Evolutionary conservation across 1,140 invertebrate species (phyloP), one percentile per base, ranked within the genome.

Genomic region (Drosophila dunni): DNA sequence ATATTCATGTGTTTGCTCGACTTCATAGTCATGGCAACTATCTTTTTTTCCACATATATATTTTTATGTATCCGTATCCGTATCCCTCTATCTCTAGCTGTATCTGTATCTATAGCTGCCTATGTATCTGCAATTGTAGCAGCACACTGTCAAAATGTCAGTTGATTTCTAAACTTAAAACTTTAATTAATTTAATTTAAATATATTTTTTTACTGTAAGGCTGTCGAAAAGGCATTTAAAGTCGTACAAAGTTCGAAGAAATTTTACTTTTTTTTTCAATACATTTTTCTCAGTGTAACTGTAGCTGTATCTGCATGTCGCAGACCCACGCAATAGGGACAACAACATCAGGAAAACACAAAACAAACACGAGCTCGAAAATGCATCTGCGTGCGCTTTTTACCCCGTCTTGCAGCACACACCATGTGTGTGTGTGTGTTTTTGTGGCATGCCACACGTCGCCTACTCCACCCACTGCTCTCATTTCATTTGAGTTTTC

Each of bases 341-440:
- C 66, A 63, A 71, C 69, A 65, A 71, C 69, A 65, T 64, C 61
- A 57, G 42, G 40, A 36, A 46, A 42, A 62, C 34, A 11, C 17
- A 62, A 42, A 11, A 50, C 38, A 69, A 63, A 75, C 79, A 81
- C 70, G 79, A 62, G 70, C 75, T 77, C 60, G 46, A 38, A 83
- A 86, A 86, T 86, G 82, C 82, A 86, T 86, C 82, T 86, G 82
- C 82, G 69, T 80, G 73, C 68, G 73, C 57, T 64, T 82, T 84
- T 78, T 64, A 72, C 53, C 75, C 82, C 81, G 70, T 66, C 42
- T 42, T 15, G 29, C 29, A 38, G 24, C 20, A 33, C 34, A 46
- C 9, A 15, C 44, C 33, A 8, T 6, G 20, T 17, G 13, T 53
- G 50, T 48, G 46, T 17, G 17, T 17, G 17, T 13, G 24, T 5